A percentile compares a stretch with the other conserved stretches of the same genome.
Conservation (phyloP, 2,888 invertebrate genomes). For the Nasonia oneida region DNA sequence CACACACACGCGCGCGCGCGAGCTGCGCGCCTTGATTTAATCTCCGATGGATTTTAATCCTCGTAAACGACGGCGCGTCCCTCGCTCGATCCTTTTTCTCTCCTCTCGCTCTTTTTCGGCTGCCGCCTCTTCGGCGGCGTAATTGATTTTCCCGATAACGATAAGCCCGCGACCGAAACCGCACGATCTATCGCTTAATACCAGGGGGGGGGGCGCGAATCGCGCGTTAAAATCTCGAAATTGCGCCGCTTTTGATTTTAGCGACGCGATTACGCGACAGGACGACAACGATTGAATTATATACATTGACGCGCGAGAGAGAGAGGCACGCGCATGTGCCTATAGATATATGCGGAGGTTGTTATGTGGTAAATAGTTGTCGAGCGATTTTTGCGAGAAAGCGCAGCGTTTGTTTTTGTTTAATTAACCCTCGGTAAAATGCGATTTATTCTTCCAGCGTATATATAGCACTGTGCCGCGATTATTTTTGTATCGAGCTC, state of each 20-base stretch:
- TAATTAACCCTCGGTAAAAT: background rate
- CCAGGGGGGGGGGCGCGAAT: conserved; percentile 38
- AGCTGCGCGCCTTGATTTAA: conserved; percentile 70
- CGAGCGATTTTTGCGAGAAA: background rate
- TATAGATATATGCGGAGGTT: background rate
- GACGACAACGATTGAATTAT: conserved; percentile 40
- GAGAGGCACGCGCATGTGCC: background rate
- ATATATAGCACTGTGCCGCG: background rate
- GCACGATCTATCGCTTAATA: conserved; percentile 57
- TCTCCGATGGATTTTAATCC: conserved; percentile 70
- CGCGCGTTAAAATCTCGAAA: conserved; percentile 51
- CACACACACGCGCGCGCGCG: background rate
- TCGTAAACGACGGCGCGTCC: conserved; percentile 64
- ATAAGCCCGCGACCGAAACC: conserved; percentile 40
- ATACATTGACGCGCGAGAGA: background rate
- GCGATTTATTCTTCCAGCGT: background rate
- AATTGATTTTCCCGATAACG: conserved; percentile 66
- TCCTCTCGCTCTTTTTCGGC: conserved; percentile 53
- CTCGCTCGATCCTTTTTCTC: conserved; percentile 12
- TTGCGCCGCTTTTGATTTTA: conserved; percentile 53
- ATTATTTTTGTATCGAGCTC: background rate
- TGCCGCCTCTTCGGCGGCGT: conserved; percentile 39
- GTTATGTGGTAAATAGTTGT: background rate
- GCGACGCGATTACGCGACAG: conserved; percentile 21
- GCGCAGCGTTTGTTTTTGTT: background rate